phyloP scores from a whole-genome alignment of 2,797 vertebrate genomes.

The Leptodactylus fallax region DNA sequence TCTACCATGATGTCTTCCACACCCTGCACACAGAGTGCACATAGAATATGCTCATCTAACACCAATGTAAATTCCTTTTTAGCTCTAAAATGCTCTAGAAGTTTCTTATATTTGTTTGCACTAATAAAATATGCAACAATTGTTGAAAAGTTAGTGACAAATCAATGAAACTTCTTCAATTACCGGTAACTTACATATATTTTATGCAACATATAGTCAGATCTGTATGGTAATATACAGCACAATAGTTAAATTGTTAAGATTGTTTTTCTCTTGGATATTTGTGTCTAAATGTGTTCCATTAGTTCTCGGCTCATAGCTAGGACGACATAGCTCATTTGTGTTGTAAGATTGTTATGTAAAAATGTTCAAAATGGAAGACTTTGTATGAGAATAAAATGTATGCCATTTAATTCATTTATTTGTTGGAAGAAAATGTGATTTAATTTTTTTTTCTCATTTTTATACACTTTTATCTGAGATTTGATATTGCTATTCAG shows the following conservation, averaged over 20 bases:
- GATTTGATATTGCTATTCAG: conserved; percentile 34
- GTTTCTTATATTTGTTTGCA: no score
- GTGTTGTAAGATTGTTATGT: conserved; percentile 10
- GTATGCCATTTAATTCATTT: conserved; percentile 14
- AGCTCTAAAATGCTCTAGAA: no score
- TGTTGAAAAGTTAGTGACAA: no score
- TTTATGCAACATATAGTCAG: not conserved
- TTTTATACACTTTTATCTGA: conserved; percentile 34
- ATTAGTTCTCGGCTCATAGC: not conserved
- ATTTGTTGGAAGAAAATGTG: conserved; percentile 25
- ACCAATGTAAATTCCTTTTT: no score
- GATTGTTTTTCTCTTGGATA: not conserved
- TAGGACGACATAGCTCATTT: not conserved
- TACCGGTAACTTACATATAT: not conserved
- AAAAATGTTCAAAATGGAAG: conserved; percentile 9
- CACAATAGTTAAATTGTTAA: not conserved
- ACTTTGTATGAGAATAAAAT: conserved; percentile 31
- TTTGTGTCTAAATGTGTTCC: not conserved
- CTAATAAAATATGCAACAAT: no score
- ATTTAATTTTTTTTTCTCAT: conserved; percentile 24
- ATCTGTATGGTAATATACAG: not conserved
- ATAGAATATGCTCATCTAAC: no score
- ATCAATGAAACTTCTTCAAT: no score
- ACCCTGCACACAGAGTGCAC: no score
- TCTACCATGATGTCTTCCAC: no score